Evolutionary conservation across 2,113 vertebrate species (phyloP).

Genomic region (Castor canadensis): DNA sequence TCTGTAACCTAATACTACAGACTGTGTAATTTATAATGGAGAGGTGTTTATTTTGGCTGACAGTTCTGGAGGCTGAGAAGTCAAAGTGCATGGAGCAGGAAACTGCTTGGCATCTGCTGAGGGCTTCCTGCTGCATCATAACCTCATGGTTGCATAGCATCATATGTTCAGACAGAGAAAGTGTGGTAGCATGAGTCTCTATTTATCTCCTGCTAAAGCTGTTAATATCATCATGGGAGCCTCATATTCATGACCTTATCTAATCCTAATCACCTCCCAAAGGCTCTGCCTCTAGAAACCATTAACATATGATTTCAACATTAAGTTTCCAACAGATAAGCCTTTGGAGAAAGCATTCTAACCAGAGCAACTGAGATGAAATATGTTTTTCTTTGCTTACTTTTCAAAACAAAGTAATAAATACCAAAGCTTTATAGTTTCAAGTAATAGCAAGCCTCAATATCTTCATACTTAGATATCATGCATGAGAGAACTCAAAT

Average conservation of each 20-base stretch:
- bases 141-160: too few relatives aligned
- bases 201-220: background rate
- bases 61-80: background rate
- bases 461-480: background rate
- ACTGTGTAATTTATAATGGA: background rate
- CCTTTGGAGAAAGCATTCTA: background rate
- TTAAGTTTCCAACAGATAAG: background rate
- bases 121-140: background rate
- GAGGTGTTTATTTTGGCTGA: background rate
- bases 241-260: too few relatives aligned
- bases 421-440: background rate
- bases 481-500: background rate
- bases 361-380: background rate
- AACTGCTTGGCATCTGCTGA: background rate
- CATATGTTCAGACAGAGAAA: accelerated
- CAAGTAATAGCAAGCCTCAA: background rate
- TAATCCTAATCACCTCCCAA: background rate
- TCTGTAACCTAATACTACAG: background rate
- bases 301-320: background rate
- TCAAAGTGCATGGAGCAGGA: accelerated
- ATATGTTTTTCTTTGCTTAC: background rate
- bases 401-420: background rate
- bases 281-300: too few relatives aligned
- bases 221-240: accelerated
- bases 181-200: background rate